Base-by-base conservation (phyloP, 2,888 invertebrate species). In the Leptopilina syphax region DNA sequence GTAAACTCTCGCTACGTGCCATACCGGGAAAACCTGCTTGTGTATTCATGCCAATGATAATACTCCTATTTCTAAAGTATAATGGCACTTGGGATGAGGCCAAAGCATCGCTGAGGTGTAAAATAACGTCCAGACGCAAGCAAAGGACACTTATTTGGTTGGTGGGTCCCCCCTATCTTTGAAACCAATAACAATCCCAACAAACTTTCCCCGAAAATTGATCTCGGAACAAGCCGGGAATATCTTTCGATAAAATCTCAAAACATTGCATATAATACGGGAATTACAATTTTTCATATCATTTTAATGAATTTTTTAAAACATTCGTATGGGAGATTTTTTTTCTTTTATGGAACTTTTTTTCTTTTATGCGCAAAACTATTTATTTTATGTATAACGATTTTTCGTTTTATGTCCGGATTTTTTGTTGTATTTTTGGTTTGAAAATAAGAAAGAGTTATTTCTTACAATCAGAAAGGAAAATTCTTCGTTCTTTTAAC, bases 1-100 rank as follows among this genome's bases (percentile, higher is more conserved):
- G 57, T 34, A 73, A 73, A 73, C 73, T 73, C 50, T 41, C 34
- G 57, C 57, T 57, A 60, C 63, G 63, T 67, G 44, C 27, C 57
- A 73, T 73, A 73, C 34, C 34, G 13, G 70, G 73, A 10, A 50
- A 57, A 57, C 57, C 47, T 73, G 27, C 57, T 73, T 73, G 73
- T 73, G 73, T 73, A 73, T 73, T 73, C 73, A 73, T 73, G 34
- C 41, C 73, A 57, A 34, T 73, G 73, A 73, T 73, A 73, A 73
- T 73, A 73, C 57, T 41, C 73, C 57, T 73, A 73, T 57, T 73
- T 73, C 57, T 73, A 73, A 73, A 73, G 73, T 73, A 57, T 73
- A 57, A 73, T 73, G 57, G 57, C 57, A 57, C 73, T 73, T 73
- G 73, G 73, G 73, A 73, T 73, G 57, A 54, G 73, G 54, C 73